phyloP scores from a whole-genome alignment of 2,113 vertebrate species.

The Gymnobelideus leadbeateri region DNA sequence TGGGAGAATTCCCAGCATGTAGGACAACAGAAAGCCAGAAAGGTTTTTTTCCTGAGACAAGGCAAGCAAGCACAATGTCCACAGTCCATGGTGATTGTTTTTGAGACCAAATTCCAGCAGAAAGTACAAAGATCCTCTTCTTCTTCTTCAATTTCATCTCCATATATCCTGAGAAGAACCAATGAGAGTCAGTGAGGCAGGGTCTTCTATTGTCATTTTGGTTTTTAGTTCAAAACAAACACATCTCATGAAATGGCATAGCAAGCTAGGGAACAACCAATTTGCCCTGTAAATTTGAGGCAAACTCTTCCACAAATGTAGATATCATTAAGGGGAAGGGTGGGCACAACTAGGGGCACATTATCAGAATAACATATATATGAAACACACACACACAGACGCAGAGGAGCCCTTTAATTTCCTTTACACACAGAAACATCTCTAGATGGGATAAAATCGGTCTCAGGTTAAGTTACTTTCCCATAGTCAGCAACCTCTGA shows the following conservation, averaged over 20 bases:
- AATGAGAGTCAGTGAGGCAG: neutral
- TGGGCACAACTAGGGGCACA: neutral
- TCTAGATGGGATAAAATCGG: too few relatives aligned
- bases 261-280: neutral
- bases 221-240: neutral
- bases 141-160: neutral
- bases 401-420: neutral
- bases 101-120: neutral
- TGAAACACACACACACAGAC: too few relatives aligned
- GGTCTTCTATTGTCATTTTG: too few relatives aligned
- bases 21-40: neutral
- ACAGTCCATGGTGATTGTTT: neutral
- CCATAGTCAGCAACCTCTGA: neutral
- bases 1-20: neutral
- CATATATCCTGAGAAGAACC: neutral
- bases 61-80: neutral
- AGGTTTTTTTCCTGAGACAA: neutral
- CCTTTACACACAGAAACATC: neutral
- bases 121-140: neutral
- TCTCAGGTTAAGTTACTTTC: too few relatives aligned
- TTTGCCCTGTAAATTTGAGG: neutral
- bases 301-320: neutral
- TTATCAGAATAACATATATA: neutral
- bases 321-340: neutral
- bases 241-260: neutral